Evolutionary conservation across 2,888 invertebrate genomes (phyloP), one percentile per base, ranked within the genome.

Genomic region (Philereme vetulata): DNA sequence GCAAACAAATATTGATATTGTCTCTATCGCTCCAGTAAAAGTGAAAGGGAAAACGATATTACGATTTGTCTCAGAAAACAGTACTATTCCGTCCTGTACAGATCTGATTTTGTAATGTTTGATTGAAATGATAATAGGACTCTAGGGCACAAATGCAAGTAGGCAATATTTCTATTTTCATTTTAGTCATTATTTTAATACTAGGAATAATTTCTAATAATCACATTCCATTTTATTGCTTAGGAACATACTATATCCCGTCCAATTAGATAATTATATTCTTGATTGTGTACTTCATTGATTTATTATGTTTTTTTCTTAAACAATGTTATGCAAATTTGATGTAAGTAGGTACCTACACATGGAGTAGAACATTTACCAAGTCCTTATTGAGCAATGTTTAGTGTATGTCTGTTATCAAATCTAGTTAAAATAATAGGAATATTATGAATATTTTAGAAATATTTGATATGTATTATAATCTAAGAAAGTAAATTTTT

Each of bases 121-220:
- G 89, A 89, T 86, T 89, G 78, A 88, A 89, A 89, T 89, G 90
- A 87, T 78, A 91, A 91, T 90, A 91, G 90, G 90, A 90, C 84
- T 82, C 62, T 77, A 80, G 77, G 75, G 75, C 80, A 80, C 78
- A 81, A 80, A 81, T 56, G 51, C 61, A 51, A 72, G 69, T 72
- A 70, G 72, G 67, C 74, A 70, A 64, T 70, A 83, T 84, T 91
- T 91, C 90, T 91, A 90, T 91, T 90, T 86, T 91, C 90, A 90
- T 90, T 91, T 90, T 85, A 90, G 85, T 90, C 90, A 77, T 66
- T 62, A 55, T 55, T 58, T 48, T 69, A 67, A 57, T 59, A 42
- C 40, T 62, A 62, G 66, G 59, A 65, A n/a, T 61, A 52, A 54
- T 51, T 46, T 56, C 52, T 42, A 51, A 33, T 51, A 49, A 51